These are phyloP conservation scores for Aphidius ervi DNA, from an alignment of 1,140 invertebrate genomes.

Conservation along the genomic window DNA sequence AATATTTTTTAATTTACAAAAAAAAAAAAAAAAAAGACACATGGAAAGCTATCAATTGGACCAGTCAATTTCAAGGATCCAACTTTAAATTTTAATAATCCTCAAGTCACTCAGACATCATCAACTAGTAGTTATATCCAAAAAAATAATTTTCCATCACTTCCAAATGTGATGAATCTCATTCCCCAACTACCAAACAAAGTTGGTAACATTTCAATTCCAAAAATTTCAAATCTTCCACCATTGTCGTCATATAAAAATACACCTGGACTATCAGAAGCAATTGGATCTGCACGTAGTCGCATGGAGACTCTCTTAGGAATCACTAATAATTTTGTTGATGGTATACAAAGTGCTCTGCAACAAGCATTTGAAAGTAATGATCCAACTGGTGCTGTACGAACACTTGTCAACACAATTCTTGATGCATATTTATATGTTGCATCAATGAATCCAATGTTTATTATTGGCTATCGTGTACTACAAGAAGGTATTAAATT, in stretches of 20 bases:
- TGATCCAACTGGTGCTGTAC: conserved; percentile 29
- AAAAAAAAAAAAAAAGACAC: too few species aligned
- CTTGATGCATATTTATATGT: conserved; percentile 25
- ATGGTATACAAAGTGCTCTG: conserved; percentile 32
- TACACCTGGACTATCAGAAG: conserved; percentile 23
- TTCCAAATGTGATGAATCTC: conserved; percentile 8
- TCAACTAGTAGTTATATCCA: too few species aligned
- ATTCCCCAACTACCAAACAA: conserved; percentile 7
- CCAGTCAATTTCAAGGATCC: too few species aligned
- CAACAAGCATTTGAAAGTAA: conserved; percentile 28
- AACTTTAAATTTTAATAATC: too few species aligned
- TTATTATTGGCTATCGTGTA: conserved; percentile 23
- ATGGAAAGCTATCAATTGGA: too few species aligned
- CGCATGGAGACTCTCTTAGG: conserved; percentile 19
- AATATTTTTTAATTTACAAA: too few species aligned
- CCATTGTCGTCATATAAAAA: neutral
- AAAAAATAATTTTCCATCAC: too few species aligned
- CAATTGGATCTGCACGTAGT: conserved; percentile 19
- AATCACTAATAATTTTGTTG: conserved; percentile 25
- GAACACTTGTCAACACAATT: conserved; percentile 23
- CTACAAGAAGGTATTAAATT: conserved; percentile 28
- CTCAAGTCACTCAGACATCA: too few species aligned
- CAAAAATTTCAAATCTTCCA: neutral
- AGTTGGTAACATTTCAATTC: neutral
- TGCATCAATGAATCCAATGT: conserved; percentile 27